Base-by-base conservation (phyloP, 2,113 vertebrate genomes). In the Onychostoma macrolepis region DNA sequence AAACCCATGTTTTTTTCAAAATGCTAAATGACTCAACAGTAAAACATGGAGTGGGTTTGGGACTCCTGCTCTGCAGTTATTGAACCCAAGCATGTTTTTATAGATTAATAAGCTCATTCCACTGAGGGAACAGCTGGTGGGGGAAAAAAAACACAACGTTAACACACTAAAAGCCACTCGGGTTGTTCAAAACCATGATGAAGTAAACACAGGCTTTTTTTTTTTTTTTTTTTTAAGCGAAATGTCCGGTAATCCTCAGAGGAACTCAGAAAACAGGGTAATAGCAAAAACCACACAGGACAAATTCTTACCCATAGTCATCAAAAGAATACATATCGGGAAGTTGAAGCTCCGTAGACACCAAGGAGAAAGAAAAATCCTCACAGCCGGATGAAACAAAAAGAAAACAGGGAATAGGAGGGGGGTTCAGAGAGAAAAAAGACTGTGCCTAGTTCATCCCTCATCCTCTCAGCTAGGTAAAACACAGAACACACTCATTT, bases 261-360 rank as follows among this genome's bases (percentile, higher is more conserved):
- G 26, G 45, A 53, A 53, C 45, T 77, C 17, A n/a, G 7, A 83
- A 63, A 30, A 65, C 33, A 83, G 30, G 82, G 48, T 43, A 78
- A 80, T 21, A 83, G 58, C 65, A 48, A 79, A 76, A 87, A 30
- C 43, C 53, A 88, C 56, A 87, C 75, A 76, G 82, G 58, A 38
- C 48, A 94, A 88, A 90, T 90, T 92, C 96, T 91, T 96, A 96
- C 95, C 96, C 95, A 94, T 96, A 95, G 96, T 96, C 95, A 93
- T 96, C 96, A 94, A 95, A 95, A 93, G 95, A 95, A 94, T 95
- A 96, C 96, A 97, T 97, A 94, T 94, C 95, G 94, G 94, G 90
- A 88, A 89, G 89, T 90, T 92, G 75, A 91, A 88, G 86, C 91
- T 91, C 90, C 21, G 2, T n/a, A 67, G 72, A 90, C 91, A 90